Evolutionary conservation across 2,113 vertebrate species (phyloP).

Genomic region (Microcebus tavaratra): DNA sequence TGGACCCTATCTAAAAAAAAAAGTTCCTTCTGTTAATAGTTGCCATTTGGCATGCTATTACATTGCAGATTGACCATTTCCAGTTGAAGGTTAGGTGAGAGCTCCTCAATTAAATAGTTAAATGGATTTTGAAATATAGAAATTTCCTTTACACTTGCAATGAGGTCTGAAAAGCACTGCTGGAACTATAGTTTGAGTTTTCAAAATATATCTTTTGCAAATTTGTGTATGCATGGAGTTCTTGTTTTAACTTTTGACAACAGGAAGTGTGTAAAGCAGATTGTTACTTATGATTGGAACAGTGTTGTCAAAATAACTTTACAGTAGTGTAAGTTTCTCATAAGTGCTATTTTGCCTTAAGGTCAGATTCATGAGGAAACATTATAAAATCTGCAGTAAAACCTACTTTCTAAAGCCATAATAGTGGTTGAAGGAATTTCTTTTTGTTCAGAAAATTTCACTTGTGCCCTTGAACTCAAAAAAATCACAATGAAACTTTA

Average conservation of each 20-base stretch:
- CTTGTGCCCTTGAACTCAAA: background rate
- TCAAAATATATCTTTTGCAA: background rate
- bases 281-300: background rate
- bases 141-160: background rate
- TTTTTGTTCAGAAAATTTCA: slow-evolving; percentile 24
- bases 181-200: background rate
- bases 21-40: background rate
- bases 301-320: background rate
- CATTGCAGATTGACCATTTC: background rate
- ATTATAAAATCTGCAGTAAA: background rate
- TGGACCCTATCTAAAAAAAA: too few relatives aligned
- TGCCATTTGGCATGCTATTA: background rate
- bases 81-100: background rate
- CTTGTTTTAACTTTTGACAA: background rate
- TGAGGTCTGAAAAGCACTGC: background rate
- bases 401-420: slow-evolving; percentile 14
- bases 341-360: background rate
- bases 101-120: background rate
- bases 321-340: background rate
- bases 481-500: background rate
- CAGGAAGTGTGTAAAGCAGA: background rate
- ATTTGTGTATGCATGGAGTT: background rate
- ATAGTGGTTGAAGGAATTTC: background rate
- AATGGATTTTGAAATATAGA: slow-evolving; percentile 3
- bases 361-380: background rate